Evolutionary conservation across 2,888 invertebrate species (phyloP).

Genomic region (Cantharis lateralis): DNA sequence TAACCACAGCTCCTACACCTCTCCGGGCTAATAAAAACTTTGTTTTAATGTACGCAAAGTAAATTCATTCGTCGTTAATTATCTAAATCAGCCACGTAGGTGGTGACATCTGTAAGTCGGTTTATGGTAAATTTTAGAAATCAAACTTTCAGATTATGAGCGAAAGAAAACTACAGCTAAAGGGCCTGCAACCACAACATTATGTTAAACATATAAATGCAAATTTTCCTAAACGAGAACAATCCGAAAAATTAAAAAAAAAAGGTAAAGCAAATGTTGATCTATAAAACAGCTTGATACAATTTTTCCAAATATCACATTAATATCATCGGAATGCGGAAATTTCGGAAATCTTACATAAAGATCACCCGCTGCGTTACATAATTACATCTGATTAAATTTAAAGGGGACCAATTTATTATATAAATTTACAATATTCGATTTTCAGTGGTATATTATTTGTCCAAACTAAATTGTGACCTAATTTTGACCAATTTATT

Average conservation of each 20-base stretch:
- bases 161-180: not conserved
- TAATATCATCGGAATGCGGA: not conserved
- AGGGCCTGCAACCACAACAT: not conserved
- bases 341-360: not conserved
- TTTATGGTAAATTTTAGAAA: not conserved
- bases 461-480: not conserved
- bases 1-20: not conserved
- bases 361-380: not conserved
- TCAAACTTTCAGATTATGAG: not conserved
- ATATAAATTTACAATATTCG: not conserved
- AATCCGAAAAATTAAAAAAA: not conserved
- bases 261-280: not conserved
- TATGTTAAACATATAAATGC: not conserved
- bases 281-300: not conserved
- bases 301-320: not conserved
- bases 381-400: not conserved
- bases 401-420: not conserved
- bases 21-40: not conserved
- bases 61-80: not conserved
- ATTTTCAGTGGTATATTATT: not conserved
- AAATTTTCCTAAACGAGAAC: not conserved
- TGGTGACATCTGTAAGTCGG: not conserved
- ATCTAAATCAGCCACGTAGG: not conserved
- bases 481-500: not conserved
- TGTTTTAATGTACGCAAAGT: not conserved